Conservation (phyloP, 2,888 invertebrate genomes). For the Pilophorus perplexus region DNA sequence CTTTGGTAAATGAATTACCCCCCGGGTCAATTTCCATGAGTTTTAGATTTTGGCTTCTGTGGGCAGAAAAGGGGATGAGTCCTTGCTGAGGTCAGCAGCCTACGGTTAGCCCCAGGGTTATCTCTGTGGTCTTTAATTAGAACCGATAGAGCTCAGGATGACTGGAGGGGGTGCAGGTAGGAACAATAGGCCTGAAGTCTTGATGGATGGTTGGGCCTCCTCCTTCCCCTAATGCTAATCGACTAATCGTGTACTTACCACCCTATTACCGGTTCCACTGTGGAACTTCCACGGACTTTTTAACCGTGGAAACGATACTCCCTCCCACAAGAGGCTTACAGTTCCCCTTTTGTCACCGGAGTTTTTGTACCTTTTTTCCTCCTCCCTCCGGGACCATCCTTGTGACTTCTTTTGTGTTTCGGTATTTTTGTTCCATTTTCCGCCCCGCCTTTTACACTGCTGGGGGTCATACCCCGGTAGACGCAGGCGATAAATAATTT, state of each 20-base stretch:
- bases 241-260: constrained; percentile 47
- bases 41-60: too few relatives aligned
- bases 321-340: background rate
- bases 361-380: constrained; percentile 10
- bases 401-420: background rate
- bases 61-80: too few relatives aligned
- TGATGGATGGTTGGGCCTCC: too few relatives aligned
- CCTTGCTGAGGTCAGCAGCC: too few relatives aligned
- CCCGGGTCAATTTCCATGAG: too few relatives aligned
- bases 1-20: too few relatives aligned
- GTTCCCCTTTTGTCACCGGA: constrained; percentile 14
- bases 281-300: constrained; percentile 39
- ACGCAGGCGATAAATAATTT: constrained; percentile 29
- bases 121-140: too few relatives aligned
- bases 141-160: too few relatives aligned
- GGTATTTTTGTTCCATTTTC: background rate
- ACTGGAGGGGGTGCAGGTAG: too few relatives aligned
- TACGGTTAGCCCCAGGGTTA: too few relatives aligned
- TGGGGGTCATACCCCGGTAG: background rate
- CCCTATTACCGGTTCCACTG: constrained; percentile 44
- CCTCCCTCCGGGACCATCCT: too few relatives aligned
- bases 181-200: too few relatives aligned
- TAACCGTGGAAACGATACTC: background rate
- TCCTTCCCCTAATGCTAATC: constrained; percentile 48
- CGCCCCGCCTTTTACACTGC: background rate